Evolutionary conservation across 2,888 invertebrate genomes (phyloP).

Genomic region (Acleris sparsana): DNA sequence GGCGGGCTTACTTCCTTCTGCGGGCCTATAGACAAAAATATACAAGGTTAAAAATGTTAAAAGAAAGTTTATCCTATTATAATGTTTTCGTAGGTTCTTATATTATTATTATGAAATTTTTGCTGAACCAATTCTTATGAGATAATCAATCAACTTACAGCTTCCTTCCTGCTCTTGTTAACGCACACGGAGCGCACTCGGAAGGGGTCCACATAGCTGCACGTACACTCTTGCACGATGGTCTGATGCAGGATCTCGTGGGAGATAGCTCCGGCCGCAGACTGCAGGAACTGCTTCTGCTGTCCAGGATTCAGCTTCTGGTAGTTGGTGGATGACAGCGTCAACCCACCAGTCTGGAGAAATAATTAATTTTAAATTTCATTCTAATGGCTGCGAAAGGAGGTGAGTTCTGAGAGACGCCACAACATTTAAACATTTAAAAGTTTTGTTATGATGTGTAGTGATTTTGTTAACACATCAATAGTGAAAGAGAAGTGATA

Average conservation of each 20-base stretch:
- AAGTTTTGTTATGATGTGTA: too few species aligned
- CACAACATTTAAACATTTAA: too few species aligned
- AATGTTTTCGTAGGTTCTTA: too few species aligned
- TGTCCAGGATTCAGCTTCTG: constrained; percentile 77
- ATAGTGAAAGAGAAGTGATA: too few species aligned
- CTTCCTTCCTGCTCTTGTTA: constrained; percentile 65
- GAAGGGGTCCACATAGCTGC: constrained; percentile 62
- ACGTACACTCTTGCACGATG: constrained; percentile 73
- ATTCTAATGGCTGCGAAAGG: too few species aligned
- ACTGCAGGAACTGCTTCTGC: constrained; percentile 85
- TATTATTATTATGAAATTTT: too few species aligned
- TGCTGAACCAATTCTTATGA: too few species aligned
- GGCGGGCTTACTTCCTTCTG: constrained; percentile 63
- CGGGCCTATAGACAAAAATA: constrained; percentile 58
- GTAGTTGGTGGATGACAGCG: constrained; percentile 86
- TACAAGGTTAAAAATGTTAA: constrained; percentile 8
- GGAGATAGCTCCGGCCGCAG: constrained; percentile 74
- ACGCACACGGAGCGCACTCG: constrained; percentile 62
- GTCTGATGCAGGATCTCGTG: constrained; percentile 61
- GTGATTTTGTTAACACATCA: too few species aligned
- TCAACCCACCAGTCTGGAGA: constrained; percentile 84
- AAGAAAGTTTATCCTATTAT: background rate
- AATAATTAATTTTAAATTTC: background rate
- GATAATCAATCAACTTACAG: constrained; percentile 54
- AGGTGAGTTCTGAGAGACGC: too few species aligned